A percentile compares a stretch with the other conserved stretches of the same genome.
phyloP scores from a whole-genome alignment of 1,140 invertebrate species.

The Apis florea region DNA sequence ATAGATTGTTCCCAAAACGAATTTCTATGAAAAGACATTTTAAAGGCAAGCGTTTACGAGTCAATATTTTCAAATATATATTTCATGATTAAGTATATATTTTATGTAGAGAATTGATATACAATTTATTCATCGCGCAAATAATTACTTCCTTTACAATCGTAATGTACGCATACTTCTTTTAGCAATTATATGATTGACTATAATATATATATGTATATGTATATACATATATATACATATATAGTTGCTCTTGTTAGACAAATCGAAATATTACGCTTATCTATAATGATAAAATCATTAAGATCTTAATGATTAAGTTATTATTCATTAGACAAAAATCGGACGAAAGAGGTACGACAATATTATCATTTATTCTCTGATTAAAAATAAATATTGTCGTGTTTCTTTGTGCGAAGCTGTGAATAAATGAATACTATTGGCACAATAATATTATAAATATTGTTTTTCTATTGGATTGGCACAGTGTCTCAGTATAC shows the following conservation, averaged over 20 bases:
- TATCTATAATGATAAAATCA: slow-evolving; percentile 62
- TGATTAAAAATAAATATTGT: neutral
- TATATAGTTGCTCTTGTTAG: slow-evolving; percentile 60
- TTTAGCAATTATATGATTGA: slow-evolving; percentile 50
- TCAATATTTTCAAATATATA: slow-evolving; percentile 27
- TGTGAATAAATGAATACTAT: slow-evolving; percentile 57
- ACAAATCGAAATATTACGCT: slow-evolving; percentile 74
- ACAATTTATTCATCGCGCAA: slow-evolving; percentile 23
- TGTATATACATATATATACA: too few species aligned
- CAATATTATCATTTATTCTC: neutral
- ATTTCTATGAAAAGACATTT: neutral
- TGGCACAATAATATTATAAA: slow-evolving; percentile 58
- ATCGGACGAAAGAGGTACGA: slow-evolving; percentile 1
- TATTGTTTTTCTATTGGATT: slow-evolving; percentile 65
- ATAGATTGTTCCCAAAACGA: neutral
- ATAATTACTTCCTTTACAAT: slow-evolving; percentile 27
- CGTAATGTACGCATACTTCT: slow-evolving; percentile 32
- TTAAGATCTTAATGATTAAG: slow-evolving; percentile 51
- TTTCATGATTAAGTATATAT: slow-evolving; percentile 13
- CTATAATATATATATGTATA: slow-evolving; percentile 13
- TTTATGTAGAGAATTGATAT: slow-evolving; percentile 8
- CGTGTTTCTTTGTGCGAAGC: slow-evolving; percentile 28
- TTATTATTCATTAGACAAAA: slow-evolving; percentile 46
- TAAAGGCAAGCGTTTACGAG: slow-evolving; percentile 11
- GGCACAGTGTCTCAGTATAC: slow-evolving; percentile 72